Conservation (phyloP, 2,113 vertebrate genomes). For the Clarias magur region DNA sequence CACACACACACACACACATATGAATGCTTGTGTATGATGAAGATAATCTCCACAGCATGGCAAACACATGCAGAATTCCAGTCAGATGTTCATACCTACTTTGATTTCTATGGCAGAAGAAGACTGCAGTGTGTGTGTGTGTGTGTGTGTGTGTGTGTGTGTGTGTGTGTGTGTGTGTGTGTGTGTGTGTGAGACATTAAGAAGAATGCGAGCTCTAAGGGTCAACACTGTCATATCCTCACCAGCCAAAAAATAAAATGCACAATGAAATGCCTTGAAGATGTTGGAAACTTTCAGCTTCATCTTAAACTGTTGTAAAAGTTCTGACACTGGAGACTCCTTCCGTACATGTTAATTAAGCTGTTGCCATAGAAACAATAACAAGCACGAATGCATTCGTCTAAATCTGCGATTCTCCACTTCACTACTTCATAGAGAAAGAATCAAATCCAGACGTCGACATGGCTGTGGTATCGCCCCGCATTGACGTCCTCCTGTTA, state of each 20-base stretch:
- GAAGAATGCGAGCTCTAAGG: background rate
- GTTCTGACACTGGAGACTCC: too few species aligned
- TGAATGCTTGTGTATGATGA: background rate
- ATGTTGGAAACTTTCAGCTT: too few species aligned
- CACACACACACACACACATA: constrained; percentile 15
- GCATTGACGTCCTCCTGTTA: too few species aligned
- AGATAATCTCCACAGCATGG: background rate
- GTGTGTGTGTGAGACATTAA: background rate
- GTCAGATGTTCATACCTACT: background rate
- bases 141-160: constrained; percentile 10
- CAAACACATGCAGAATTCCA: background rate
- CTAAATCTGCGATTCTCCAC: background rate
- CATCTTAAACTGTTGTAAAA: too few species aligned
- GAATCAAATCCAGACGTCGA: background rate
- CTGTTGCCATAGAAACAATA: background rate
- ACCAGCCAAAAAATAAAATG: too few species aligned
- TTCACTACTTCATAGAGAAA: background rate
- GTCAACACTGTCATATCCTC: background rate
- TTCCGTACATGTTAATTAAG: background rate
- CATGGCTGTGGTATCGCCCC: background rate
- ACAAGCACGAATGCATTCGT: background rate
- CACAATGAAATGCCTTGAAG: too few species aligned
- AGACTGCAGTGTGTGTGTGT: background rate
- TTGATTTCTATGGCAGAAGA: background rate
- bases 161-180: constrained; percentile 8